These are phyloP conservation scores for Netelia fuscicornis DNA, from an alignment of 2,888 invertebrate genomes.

Conservation along the genomic window DNA sequence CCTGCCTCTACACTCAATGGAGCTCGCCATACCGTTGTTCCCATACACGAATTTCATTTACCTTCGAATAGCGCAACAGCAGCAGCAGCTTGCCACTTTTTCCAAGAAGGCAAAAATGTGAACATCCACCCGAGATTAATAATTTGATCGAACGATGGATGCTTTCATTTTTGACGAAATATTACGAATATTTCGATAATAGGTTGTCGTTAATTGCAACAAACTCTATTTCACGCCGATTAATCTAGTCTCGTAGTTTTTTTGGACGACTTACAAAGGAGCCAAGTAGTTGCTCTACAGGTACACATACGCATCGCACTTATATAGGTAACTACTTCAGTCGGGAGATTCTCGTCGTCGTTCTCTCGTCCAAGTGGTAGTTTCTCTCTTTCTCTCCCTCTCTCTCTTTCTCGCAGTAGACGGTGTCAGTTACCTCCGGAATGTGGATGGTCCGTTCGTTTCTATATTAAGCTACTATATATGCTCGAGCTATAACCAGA, in stretches of 20 bases:
- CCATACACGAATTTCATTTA: constrained; percentile 81
- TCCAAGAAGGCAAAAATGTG: not conserved
- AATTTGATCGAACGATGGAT: not conserved
- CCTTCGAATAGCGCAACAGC: constrained; percentile 48
- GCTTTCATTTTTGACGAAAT: not conserved
- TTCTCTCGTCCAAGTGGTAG: constrained; percentile 29
- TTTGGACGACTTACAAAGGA: constrained; percentile 32
- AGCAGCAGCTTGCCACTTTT: not conserved
- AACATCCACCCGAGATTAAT: not conserved
- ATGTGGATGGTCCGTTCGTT: constrained; percentile 67
- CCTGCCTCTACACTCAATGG: constrained; percentile 82
- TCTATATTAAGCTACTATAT: constrained; percentile 64
- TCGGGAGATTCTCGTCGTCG: constrained; percentile 46
- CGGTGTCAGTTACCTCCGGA: constrained; percentile 66
- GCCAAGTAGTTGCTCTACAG: not conserved
- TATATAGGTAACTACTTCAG: constrained; percentile 12
- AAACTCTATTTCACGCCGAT: constrained; percentile 28
- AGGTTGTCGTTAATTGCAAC: not conserved
- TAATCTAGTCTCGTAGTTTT: constrained; percentile 15
- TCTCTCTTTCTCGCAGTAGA: constrained; percentile 16
- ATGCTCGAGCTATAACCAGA: constrained; percentile 45
- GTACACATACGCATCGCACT: not conserved
- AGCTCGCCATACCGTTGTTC: constrained; percentile 82
- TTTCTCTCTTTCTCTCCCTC: not conserved
- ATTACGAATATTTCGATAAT: too few relatives aligned